Evolutionary conservation across 2,113 vertebrate genomes (phyloP), one percentile per base, ranked within the genome.

Genomic region (Mastomys coucha): DNA sequence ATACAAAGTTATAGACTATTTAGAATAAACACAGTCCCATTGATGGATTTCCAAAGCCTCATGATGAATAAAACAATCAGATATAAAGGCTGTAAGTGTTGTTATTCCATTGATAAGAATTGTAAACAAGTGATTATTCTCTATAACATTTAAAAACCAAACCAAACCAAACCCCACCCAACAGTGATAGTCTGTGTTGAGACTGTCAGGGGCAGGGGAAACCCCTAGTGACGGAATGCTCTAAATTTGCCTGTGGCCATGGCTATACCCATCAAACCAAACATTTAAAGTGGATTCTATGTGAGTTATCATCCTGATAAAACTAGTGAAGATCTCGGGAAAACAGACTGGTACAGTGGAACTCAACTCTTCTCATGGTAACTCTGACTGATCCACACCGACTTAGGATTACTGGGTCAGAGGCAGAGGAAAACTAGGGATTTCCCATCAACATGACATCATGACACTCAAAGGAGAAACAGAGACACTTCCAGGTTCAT

Each of bases 31-130:
- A 72, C 33, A 77, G 56, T 22, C 17, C 56, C 45, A 63, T 4
- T 20, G 88, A 45, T 81, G 67, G 67, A 73, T 45, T 49, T 75
- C 72, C 45, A 70, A 84, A 93, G 28, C 75, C 22, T n/a, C 49
- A 63, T 3, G 69, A 5, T 73, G 42, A 94, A 94, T 67, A 60
- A 42, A 95, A 92, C 69, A 85, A 16, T 28, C 65, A 94, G 51
- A 39, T 20, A 33, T n/a, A 56, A 80, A 51, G 33, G 63, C 36
- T 58, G 13, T 12, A 88, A 24, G 53, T 9, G 10, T 11, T 24
- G 42, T 26, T 65, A 20, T 31, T 75, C 31, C 53, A 39, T n/a
- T 60, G 42, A 42, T 8, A 42, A 26, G 65, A 88, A 56, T 17
- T 70, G 69, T 60, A 39, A 88, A 42, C 1, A 72, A 31, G 14